phyloP scores from a whole-genome alignment of 2,888 invertebrate genomes.

The Prosapia bicincta region DNA sequence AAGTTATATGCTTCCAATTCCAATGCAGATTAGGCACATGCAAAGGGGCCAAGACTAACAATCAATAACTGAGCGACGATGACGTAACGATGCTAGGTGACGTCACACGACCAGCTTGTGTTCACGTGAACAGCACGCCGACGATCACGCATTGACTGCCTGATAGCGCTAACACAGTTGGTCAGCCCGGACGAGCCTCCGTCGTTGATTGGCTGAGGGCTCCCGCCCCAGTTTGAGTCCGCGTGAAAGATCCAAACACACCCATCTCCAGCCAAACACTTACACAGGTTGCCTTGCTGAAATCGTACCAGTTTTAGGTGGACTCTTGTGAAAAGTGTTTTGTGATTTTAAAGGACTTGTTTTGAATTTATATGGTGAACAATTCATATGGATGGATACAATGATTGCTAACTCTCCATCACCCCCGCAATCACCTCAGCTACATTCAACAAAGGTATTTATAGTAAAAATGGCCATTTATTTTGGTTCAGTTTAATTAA shows the following conservation, averaged over 20 bases:
- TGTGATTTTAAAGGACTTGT: not conserved
- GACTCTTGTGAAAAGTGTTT: not conserved
- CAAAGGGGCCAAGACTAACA: not conserved
- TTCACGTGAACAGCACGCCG: slow-evolving; percentile 82
- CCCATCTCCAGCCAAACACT: slow-evolving; percentile 45
- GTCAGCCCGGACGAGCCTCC: slow-evolving; percentile 68
- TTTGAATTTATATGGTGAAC: not conserved
- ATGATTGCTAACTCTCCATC: slow-evolving; percentile 7
- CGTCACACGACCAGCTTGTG: slow-evolving; percentile 62
- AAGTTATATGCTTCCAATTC: too few species aligned
- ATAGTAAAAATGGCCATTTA: too few species aligned
- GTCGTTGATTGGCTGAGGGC: slow-evolving; percentile 54
- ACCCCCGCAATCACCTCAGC: slow-evolving; percentile 14
- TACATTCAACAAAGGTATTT: not conserved
- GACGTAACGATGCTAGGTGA: slow-evolving; percentile 44
- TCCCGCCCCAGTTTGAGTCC: slow-evolving; percentile 41
- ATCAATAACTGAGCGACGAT: slow-evolving; percentile 18
- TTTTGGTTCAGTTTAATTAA: too few species aligned
- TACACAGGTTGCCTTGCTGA: slow-evolving; percentile 39
- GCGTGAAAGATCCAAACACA: slow-evolving; percentile 46
- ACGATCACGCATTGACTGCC: slow-evolving; percentile 71
- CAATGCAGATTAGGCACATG: not conserved
- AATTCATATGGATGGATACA: not conserved
- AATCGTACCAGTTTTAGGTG: not conserved
- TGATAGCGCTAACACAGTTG: slow-evolving; percentile 63